Base-by-base conservation (phyloP, 2,888 invertebrate genomes). In the Microctonus aethiopoides region DNA sequence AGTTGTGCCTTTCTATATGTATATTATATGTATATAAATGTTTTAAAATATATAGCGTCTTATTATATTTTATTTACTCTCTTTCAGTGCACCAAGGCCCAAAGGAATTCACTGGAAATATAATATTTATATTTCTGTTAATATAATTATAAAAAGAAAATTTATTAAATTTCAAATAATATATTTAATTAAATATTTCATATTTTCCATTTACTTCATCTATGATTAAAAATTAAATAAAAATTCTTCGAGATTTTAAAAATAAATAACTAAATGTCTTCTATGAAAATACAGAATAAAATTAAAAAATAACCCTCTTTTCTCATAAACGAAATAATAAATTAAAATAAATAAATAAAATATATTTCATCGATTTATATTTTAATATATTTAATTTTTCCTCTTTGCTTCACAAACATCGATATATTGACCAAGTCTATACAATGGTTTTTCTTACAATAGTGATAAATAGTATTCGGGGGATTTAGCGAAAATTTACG, bases 51-150 rank as follows among this genome's bases (percentile, higher is more conserved):
- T n/a, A 13, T 39, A 39, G 11, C 36, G 36, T 41, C 39, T 41
- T 46, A n/a, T 34, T 20, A 54, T 62, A 36, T 32, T 60, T 29
- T 10, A 62, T 56, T 63, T 68, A 41, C 26, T 32, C 41, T 41
- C 62, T 56, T 63, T 68, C 11, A 54, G 63, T 29, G 22, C 68
- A 26, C 20, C 54, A 56, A 52, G 51, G 32, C 24, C n/a, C 41
- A 32, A 51, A 51, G 9, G 52, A 39, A n/a, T n/a, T n/a, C n/a
- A n/a, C n/a, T 39, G 39, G 6, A 13, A 13, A 6, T 10, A 3
- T 2, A n/a, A 39, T 39, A 39, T 13, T 39, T n/a, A n/a, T n/a
- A n/a, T n/a, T n/a, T n/a, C n/a, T n/a, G n/a, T n/a, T n/a, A n/a
- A n/a, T n/a, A n/a, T n/a, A n/a, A n/a, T n/a, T n/a, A n/a, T n/a